These are phyloP conservation scores for Falco naumanni DNA, from an alignment of 2,797 vertebrate species.

Conservation along the genomic window DNA sequence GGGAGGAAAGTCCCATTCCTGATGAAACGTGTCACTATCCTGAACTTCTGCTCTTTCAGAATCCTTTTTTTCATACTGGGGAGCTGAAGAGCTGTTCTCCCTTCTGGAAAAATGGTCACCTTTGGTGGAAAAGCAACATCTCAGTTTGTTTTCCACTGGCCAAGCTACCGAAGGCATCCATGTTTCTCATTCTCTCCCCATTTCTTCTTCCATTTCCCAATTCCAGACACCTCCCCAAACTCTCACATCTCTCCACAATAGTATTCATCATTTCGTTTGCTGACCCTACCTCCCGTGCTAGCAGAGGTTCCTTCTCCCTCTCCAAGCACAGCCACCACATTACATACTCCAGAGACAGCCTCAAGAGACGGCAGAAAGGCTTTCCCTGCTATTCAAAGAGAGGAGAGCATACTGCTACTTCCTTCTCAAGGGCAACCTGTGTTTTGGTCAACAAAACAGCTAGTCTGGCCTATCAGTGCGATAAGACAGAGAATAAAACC, in stretches of 20 bases:
- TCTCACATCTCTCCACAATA: background rate
- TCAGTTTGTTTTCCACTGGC: background rate
- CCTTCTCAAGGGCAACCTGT: background rate
- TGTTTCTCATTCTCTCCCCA: background rate
- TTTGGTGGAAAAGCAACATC: background rate
- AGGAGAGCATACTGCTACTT: background rate
- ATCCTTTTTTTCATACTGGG: background rate
- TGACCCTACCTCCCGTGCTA: background rate
- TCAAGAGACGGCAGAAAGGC: background rate
- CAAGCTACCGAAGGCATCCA: background rate
- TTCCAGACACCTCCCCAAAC: background rate
- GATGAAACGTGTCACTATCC: background rate
- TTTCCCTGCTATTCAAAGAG: background rate
- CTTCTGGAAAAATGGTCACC: background rate
- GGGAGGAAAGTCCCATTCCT: background rate
- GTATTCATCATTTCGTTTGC: background rate
- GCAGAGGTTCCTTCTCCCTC: background rate
- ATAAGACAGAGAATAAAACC: background rate
- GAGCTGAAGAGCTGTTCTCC: background rate
- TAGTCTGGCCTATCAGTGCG: background rate
- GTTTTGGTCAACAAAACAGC: background rate
- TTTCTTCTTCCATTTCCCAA: background rate
- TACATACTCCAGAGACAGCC: background rate
- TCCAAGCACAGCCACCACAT: background rate
- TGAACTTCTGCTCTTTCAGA: background rate